A percentile compares a stretch with the other conserved stretches of the same genome.
phyloP scores from a whole-genome alignment of 2,888 invertebrate genomes.

The Smittia sp. region DNA sequence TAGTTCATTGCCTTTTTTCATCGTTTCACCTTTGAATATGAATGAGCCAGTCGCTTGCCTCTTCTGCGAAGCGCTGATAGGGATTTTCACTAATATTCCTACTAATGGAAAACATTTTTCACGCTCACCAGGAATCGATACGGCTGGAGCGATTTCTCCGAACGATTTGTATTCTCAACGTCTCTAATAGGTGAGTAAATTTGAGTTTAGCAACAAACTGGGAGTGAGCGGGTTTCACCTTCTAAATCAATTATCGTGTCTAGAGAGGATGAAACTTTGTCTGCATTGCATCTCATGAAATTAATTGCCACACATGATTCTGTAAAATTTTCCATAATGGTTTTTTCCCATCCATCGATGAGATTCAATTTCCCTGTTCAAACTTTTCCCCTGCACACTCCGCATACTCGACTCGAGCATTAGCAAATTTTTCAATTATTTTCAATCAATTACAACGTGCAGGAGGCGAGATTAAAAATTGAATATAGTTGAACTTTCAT shows the following conservation, averaged over 20 bases:
- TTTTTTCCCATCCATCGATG: not conserved
- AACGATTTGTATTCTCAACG: slow-evolving; percentile 42
- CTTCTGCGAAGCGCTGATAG: not conserved
- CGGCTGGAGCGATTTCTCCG: slow-evolving; percentile 43
- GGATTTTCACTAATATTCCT: slow-evolving; percentile 26
- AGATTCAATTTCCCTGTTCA: not conserved
- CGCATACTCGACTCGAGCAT: not conserved
- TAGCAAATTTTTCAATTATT: slow-evolving; percentile 25
- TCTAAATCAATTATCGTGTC: slow-evolving; percentile 28
- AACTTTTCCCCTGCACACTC: not conserved
- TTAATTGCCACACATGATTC: slow-evolving; percentile 18
- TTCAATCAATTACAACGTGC: slow-evolving; percentile 16
- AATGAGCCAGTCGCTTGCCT: not conserved
- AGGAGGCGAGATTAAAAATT: not conserved
- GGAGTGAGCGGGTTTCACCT: not conserved
- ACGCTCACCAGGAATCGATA: slow-evolving; percentile 42
- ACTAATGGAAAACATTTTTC: slow-evolving; percentile 32
- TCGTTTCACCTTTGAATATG: not conserved
- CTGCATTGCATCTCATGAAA: not conserved
- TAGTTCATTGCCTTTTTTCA: not conserved
- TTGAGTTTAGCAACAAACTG: not conserved
- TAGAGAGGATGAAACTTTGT: slow-evolving; percentile 8
- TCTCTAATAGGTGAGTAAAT: slow-evolving; percentile 42
- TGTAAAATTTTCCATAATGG: not conserved
- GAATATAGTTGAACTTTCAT: not conserved